phyloP scores from a whole-genome alignment of 2,888 invertebrate species.

The Nycteola revayana region DNA sequence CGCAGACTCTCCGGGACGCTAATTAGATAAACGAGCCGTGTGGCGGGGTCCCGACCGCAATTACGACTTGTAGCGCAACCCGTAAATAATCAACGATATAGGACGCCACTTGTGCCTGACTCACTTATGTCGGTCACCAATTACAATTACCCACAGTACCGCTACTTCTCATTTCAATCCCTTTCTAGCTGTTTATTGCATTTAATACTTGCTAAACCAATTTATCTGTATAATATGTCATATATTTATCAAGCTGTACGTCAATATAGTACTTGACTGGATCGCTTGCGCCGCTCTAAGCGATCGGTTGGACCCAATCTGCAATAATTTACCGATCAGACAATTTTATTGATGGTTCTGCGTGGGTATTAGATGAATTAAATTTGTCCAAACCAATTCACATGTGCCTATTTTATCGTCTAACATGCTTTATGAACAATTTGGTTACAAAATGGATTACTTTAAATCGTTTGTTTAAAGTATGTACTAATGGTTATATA shows the following conservation, averaged over 20 bases:
- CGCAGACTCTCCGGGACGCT: slow-evolving; percentile 56
- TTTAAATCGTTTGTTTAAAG: no score
- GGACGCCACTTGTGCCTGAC: slow-evolving; percentile 63
- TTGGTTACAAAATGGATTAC: no score
- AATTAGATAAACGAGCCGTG: slow-evolving; percentile 80
- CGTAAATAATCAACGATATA: slow-evolving; percentile 76
- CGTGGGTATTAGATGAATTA: neutral
- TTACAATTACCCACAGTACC: slow-evolving; percentile 28
- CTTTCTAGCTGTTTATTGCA: neutral
- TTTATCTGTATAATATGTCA: neutral
- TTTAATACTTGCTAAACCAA: neutral
- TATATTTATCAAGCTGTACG: neutral
- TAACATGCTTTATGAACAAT: no score
- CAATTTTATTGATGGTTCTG: neutral
- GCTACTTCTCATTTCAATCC: slow-evolving; percentile 6
- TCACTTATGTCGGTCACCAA: slow-evolving; percentile 54
- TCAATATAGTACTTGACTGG: neutral
- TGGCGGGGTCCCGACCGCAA: slow-evolving; percentile 79
- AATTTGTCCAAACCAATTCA: neutral
- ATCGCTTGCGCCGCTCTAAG: neutral
- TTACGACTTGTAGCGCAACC: slow-evolving; percentile 64
- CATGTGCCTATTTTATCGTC: neutral
- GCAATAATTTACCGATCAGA: neutral
- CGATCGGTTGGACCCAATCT: neutral
- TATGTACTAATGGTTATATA: no score